Conservation (phyloP, 2,797 vertebrate genomes). For the Emydoidea blandingii region DNA sequence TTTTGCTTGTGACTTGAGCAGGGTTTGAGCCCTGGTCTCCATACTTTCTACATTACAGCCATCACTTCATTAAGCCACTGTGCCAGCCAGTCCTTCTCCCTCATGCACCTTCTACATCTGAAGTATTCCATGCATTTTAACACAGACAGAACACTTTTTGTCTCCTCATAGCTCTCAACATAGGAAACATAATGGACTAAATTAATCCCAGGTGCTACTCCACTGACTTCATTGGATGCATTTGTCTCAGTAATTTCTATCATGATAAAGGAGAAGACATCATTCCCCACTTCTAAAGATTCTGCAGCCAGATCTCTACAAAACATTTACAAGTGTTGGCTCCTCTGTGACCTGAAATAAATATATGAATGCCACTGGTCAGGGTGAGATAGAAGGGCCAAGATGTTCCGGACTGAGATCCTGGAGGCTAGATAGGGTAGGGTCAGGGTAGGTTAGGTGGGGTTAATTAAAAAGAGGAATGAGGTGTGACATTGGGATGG, state of each 20-base stretch:
- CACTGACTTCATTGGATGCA: rapidly evolving
- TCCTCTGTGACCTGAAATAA: rapidly evolving
- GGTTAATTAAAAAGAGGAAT: neutral
- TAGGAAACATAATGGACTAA: rapidly evolving
- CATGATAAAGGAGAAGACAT: neutral
- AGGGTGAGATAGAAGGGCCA: neutral
- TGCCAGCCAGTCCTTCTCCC: neutral
- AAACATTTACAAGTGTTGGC: neutral
- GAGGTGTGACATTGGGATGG: neutral
- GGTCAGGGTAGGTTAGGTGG: neutral
- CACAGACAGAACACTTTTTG: no score
- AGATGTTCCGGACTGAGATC: no score
- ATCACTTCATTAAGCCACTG: neutral
- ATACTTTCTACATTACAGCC: neutral
- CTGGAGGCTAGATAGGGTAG: neutral
- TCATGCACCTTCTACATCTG: rapidly evolving
- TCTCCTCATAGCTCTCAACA: neutral
- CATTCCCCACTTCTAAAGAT: neutral
- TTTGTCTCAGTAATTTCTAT: rapidly evolving
- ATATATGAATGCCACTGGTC: neutral
- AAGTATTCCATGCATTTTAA: rapidly evolving
- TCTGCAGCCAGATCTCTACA: rapidly evolving
- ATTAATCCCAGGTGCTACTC: neutral
- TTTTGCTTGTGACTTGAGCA: neutral
- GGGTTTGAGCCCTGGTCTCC: neutral